phyloP scores from a whole-genome alignment of 2,113 vertebrate genomes.

The Pseudopodoces humilis region DNA sequence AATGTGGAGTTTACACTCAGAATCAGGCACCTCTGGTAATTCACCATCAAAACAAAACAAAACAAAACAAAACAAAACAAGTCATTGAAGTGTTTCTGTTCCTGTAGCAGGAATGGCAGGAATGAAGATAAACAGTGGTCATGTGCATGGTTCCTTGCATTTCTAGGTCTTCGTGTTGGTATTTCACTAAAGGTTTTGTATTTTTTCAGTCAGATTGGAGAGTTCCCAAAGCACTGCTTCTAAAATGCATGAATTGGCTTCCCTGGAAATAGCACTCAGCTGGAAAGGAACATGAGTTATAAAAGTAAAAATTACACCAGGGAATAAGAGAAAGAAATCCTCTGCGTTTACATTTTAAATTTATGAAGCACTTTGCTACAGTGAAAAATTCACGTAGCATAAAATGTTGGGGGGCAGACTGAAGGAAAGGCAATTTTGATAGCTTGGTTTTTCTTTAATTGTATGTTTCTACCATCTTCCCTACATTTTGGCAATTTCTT shows the following conservation, averaged over 20 bases:
- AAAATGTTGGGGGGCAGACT: not conserved
- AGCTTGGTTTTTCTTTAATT: not conserved
- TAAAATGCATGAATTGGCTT: not conserved
- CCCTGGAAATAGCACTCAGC: not conserved
- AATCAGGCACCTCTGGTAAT: not conserved
- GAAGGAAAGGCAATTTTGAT: not conserved
- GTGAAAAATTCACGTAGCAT: not conserved
- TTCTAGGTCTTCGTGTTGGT: not conserved
- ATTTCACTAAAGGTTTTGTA: not conserved
- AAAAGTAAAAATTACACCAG: not conserved
- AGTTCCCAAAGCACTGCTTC: not conserved
- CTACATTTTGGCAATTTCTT: not conserved
- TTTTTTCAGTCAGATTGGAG: not conserved
- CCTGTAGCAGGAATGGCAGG: not conserved
- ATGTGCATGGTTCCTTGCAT: not conserved
- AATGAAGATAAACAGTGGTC: not conserved
- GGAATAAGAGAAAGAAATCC: not conserved
- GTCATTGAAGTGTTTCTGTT: not conserved
- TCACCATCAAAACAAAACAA: not conserved
- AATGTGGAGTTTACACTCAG: not conserved
- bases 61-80: not conserved
- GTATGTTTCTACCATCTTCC: not conserved
- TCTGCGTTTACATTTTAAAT: not conserved
- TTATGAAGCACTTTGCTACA: not conserved
- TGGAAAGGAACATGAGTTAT: constrained; percentile 18